phyloP scores from a whole-genome alignment of 1,140 invertebrate genomes.

The Rhagoletis zephyria region DNA sequence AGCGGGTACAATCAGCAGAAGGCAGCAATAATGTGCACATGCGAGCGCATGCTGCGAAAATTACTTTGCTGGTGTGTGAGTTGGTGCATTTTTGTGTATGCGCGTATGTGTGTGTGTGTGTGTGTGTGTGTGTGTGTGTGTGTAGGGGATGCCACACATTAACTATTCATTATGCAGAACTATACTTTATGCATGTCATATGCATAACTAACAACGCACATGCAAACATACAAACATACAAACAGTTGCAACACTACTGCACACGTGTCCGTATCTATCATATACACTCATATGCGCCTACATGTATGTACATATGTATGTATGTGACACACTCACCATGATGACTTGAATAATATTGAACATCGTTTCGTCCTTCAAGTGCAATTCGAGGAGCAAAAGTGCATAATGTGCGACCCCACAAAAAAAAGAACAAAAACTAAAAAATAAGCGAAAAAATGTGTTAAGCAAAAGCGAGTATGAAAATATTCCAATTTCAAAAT shows the following conservation, averaged over 20 bases:
- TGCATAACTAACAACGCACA: background rate
- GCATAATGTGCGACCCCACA: constrained; percentile 42
- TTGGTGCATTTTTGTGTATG: background rate
- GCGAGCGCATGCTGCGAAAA: background rate
- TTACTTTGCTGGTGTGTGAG: background rate
- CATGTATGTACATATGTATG: background rate
- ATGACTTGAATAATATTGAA: constrained; percentile 55
- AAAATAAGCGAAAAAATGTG: background rate
- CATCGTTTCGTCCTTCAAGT: constrained; percentile 57
- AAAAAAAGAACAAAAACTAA: constrained; percentile 24
- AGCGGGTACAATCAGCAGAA: background rate
- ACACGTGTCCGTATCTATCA: too few relatives aligned
- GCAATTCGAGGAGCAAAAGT: constrained; percentile 55
- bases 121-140: constrained; percentile 23
- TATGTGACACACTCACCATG: background rate
- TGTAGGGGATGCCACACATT: constrained; percentile 42
- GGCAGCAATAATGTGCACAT: background rate
- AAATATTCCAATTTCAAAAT: constrained; percentile 27
- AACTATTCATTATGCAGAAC: constrained; percentile 49
- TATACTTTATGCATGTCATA: constrained; percentile 38
- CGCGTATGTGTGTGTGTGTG: background rate
- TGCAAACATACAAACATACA: background rate
- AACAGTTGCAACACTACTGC: background rate
- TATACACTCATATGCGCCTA: background rate
- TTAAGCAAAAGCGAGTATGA: background rate